Evolutionary conservation across 2,113 vertebrate species (phyloP).

Genomic region (Muntiacus reevesi): DNA sequence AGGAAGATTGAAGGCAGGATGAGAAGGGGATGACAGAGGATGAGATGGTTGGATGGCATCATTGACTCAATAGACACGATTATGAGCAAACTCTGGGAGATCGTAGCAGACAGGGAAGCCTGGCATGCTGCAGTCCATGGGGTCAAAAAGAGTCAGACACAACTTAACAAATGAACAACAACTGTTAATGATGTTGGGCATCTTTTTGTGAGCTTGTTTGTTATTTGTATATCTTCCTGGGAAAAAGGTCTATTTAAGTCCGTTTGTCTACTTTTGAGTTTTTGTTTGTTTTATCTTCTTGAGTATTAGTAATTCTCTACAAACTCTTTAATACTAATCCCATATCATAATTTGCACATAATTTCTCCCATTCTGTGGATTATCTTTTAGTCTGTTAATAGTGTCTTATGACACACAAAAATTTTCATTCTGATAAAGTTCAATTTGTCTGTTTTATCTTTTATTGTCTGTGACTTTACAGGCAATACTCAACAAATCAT

Average conservation of each 20-base stretch:
- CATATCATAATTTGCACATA: background rate
- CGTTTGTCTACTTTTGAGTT: background rate
- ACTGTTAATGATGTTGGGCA: background rate
- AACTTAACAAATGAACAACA: background rate
- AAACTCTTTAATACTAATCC: background rate
- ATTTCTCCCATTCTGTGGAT: background rate
- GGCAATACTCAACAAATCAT: background rate
- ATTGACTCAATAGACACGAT: background rate
- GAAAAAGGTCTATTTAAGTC: background rate
- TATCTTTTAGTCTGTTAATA: background rate
- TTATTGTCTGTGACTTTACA: background rate
- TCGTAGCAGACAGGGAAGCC: background rate
- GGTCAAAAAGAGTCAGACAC: fast-evolving
- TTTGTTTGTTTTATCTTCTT: background rate
- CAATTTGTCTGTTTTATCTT: background rate
- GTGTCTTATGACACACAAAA: background rate
- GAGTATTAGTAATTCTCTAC: background rate
- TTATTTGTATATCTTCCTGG: background rate
- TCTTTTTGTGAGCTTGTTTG: background rate
- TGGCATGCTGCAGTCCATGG: background rate
- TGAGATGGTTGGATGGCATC: background rate
- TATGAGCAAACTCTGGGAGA: background rate
- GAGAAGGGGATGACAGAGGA: background rate
- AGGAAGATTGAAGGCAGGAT: background rate
- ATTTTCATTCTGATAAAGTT: background rate